Conservation (phyloP, 2,113 vertebrate genomes). For the Vombatus ursinus region DNA sequence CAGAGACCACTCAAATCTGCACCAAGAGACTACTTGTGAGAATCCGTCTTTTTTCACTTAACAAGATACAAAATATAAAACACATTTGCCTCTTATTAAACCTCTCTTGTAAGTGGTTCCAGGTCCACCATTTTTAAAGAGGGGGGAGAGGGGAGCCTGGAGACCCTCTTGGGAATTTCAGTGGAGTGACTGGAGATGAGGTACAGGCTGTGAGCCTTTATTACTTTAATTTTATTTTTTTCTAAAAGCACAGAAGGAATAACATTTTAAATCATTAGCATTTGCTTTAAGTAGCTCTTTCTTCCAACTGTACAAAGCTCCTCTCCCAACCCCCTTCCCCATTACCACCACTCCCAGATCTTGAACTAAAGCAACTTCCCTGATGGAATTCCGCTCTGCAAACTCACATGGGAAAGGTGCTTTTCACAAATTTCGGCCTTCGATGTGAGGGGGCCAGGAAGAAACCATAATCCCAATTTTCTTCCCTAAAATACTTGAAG, state of each 20-base stretch:
- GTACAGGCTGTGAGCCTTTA: constrained; percentile 86
- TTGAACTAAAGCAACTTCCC: constrained; percentile 53
- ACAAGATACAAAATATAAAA: constrained; percentile 90
- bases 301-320: constrained; percentile 76
- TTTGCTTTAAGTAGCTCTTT: constrained; percentile 84
- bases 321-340: constrained; percentile 69
- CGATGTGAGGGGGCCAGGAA: constrained; percentile 45
- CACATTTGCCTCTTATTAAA: constrained; percentile 90
- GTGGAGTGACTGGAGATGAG: constrained; percentile 86
- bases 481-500: constrained; percentile 57
- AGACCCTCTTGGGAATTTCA: constrained; percentile 81
- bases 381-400: constrained; percentile 47
- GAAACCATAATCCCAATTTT: constrained; percentile 61
- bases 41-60: constrained; percentile 89
- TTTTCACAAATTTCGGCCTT: constrained; percentile 64
- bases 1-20: constrained; percentile 84
- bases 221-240: constrained; percentile 81
- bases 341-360: constrained; percentile 39
- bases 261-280: constrained; percentile 87
- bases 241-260: constrained; percentile 87
- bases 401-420: constrained; percentile 64
- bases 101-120: constrained; percentile 87
- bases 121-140: constrained; percentile 86
- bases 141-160: constrained; percentile 79
- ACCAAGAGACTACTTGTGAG: constrained; percentile 86